Base-by-base conservation (phyloP, 2,797 vertebrate species). In the Microctenopoma lineatum region DNA sequence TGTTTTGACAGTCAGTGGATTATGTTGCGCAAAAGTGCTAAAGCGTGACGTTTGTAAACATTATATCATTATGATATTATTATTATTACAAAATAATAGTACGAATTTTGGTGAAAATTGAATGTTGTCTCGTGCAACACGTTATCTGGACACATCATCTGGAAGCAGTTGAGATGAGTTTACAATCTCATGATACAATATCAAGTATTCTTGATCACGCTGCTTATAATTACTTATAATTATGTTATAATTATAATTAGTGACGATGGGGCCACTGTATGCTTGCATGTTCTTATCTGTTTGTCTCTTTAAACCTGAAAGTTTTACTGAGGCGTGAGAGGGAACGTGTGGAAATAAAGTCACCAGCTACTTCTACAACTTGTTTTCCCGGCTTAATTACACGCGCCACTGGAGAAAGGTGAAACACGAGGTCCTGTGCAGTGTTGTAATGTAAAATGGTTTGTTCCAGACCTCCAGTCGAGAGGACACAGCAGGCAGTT, bases 401-500 rank as follows among this genome's bases (percentile, higher is more conserved):
- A 57, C 59, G 38, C 29, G 50, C 45, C 1, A 52, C 32, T 25
- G 59, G 53, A 79, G 54, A 15, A 58, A 46, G 29, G 59, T 61
- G 44, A 61, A 48, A 38, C 4, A 5, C 2, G 3, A 16, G 27
- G 26, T 14, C 18, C 25, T 47, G 7, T 21, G 14, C n/a, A 3
- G 8, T 39, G 57, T 77, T 77, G 65, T 53, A 66, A 56, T 4
- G 0, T 44, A 10, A 34, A 18, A 7, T 8, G 38, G 7, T 32
- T 62, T 38, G 12, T 81, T 87, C 6, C 73, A 91, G 90, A 62
- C 39, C 0, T 84, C 88, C 53, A 87, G 79, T 61, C 74, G 54
- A 80, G 86, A 85, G 8, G 88, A 89, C 54, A 66, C 80, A 44
- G 69, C 82, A 18, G 80, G 72, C 66, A 79, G 80, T 69, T 84